Conservation (phyloP, 2,888 invertebrate species). For the Formica aserva region DNA sequence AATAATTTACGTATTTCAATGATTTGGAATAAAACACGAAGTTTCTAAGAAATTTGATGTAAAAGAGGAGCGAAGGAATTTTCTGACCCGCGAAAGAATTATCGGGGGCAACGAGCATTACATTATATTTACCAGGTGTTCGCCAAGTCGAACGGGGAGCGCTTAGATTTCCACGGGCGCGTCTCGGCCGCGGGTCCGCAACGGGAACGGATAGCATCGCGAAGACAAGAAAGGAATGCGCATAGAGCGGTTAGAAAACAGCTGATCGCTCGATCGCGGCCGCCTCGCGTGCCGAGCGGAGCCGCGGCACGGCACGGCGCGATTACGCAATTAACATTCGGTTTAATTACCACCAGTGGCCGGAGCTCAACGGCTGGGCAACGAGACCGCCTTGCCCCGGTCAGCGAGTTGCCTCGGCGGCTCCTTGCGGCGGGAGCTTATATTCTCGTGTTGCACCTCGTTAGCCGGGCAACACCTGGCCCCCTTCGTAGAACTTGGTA, state of each 20-base stretch:
- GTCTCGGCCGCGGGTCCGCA: constrained; percentile 26
- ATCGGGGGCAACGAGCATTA: constrained; percentile 10
- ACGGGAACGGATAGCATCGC: constrained; percentile 30
- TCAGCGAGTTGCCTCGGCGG: constrained; percentile 38
- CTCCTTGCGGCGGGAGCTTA: constrained; percentile 41
- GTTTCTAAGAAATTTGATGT: neutral
- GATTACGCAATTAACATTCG: constrained; percentile 75
- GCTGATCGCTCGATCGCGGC: constrained; percentile 72
- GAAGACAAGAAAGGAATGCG: constrained; percentile 23
- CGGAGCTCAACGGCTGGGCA: constrained; percentile 57
- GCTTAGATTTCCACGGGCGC: constrained; percentile 28
- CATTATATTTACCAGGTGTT: constrained; percentile 21
- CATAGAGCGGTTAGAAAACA: constrained; percentile 55
- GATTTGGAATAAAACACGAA: neutral
- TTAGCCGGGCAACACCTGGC: constrained; percentile 66
- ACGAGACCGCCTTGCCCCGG: constrained; percentile 47
- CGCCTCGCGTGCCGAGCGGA: constrained; percentile 58
- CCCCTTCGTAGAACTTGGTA: constrained; percentile 53
- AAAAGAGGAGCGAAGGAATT: neutral
- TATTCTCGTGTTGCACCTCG: constrained; percentile 61
- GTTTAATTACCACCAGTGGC: constrained; percentile 70
- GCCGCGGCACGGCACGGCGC: constrained; percentile 42
- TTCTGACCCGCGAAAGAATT: constrained; percentile 11
- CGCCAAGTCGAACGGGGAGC: neutral
- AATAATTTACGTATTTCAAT: neutral